Evolutionary conservation across 2,888 invertebrate genomes (phyloP), one percentile per base, ranked within the genome.

Genomic region (Caenorhabditis macrosperma): DNA sequence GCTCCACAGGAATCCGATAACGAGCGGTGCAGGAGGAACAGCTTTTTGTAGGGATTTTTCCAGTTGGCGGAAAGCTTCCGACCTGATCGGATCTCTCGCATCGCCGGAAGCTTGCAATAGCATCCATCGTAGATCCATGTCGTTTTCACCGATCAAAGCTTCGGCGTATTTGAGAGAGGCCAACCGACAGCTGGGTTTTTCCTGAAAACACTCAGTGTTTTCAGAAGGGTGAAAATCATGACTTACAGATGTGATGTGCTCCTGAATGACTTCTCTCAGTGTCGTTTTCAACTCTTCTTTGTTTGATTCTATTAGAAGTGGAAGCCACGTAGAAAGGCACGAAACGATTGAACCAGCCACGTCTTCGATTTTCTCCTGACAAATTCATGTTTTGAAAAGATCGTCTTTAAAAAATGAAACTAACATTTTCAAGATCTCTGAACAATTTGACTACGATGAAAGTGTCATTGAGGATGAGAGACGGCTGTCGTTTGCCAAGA

Each of bases 91-190:
- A 26, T 57, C 79, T 75, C 57, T 75, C 61, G 72, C 67, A 30
- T 85, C 84, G 30, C 82, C 85, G 17, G 78, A 77, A 1, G 82
- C 82, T 26, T 67, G 63, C 22, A 85, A 69, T 4, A 86, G 52
- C 52, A 82, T 60, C 85, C 85, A 86, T 0, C 77, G 78, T 35
- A 85, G 77, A 17, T 82, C 78, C 76, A 82, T 79, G 20, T 84
- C 80, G 9, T 66, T 41, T 7, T 82, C 80, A 38, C 75, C 66
- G 35, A 86, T 78, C 30, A 87, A 63, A 10, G 85, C 82, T 61
- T 85, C 85, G 0, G 81, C 77, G 59, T 86, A 87, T 55, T 87
- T 87, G 35, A 87, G 48, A 15, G 84, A 79, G 1, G 74, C 82
- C 60, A 87, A 60, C 9, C 85, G 77, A 33, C 84, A 82, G 7